phyloP scores from a whole-genome alignment of 30 jellyfish, hydroid and myxozoan genomes.

The Haliclystus octoradiatus region DNA sequence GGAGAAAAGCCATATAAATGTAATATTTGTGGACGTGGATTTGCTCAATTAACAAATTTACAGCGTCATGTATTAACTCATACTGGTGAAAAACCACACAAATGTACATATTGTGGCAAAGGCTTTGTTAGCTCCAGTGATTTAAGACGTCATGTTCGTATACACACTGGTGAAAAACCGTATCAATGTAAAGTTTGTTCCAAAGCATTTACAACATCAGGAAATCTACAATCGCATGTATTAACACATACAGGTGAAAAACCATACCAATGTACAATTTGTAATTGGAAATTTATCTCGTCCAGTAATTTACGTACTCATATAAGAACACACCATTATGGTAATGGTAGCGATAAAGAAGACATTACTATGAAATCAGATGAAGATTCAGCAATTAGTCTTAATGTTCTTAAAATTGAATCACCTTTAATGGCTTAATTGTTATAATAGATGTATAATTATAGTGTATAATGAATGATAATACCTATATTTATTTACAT shows the following conservation, averaged over 20 bases:
- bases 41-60: slow-evolving; percentile 89
- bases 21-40: slow-evolving; percentile 91
- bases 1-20: slow-evolving; percentile 97
- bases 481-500: too few species aligned
- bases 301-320: slow-evolving; percentile 84
- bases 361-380: slow-evolving; percentile 6
- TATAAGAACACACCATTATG: slow-evolving; percentile 75
- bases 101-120: slow-evolving; percentile 84
- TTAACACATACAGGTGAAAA: slow-evolving; percentile 94
- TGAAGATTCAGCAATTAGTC: too few species aligned
- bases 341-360: slow-evolving; percentile 32
- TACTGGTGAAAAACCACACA: slow-evolving; percentile 97
- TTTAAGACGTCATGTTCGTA: slow-evolving; percentile 88
- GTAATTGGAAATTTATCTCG: slow-evolving; percentile 90
- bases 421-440: too few species aligned
- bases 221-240: slow-evolving; percentile 85
- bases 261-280: slow-evolving; percentile 84
- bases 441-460: too few species aligned
- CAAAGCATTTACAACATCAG: slow-evolving; percentile 91
- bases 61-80: slow-evolving; percentile 93
- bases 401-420: too few species aligned
- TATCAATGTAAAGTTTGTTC: slow-evolving; percentile 93
- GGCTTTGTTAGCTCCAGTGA: slow-evolving; percentile 96
- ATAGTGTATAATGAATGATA: too few species aligned
- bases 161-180: slow-evolving; percentile 97